Percentiles rank a stretch among this genome's conserved stretches.
Conservation (phyloP, 2,888 invertebrate genomes). For the Mimachlamys varia region DNA sequence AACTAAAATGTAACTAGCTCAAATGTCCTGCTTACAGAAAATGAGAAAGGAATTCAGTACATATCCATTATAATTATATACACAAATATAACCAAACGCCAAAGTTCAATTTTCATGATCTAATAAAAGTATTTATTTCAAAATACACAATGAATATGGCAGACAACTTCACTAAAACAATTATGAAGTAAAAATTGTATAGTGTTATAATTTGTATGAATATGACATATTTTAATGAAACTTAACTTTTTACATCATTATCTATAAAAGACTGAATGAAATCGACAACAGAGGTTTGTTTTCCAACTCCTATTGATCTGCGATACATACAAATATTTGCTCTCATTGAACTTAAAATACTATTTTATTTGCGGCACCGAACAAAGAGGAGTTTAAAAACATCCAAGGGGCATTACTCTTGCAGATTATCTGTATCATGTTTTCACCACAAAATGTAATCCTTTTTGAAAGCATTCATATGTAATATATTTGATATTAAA, state of each 20-base stretch:
- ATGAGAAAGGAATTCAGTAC: no score
- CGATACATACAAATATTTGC: not conserved
- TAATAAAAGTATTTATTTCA: conserved; percentile 31
- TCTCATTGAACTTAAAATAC: no score
- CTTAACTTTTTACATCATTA: not conserved
- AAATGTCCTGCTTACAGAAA: no score
- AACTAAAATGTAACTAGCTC: no score
- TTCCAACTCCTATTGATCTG: not conserved
- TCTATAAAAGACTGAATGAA: not conserved
- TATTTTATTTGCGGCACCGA: no score
- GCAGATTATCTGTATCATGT: no score
- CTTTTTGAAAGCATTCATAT: no score
- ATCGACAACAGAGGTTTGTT: not conserved
- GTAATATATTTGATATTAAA: no score
- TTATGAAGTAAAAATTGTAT: not conserved
- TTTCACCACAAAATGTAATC: no score
- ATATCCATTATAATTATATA: no score
- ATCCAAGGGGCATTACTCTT: no score
- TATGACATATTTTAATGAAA: not conserved
- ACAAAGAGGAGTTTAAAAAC: no score
- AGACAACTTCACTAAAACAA: conserved; percentile 12
- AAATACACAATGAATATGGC: conserved; percentile 21
- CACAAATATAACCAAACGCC: not conserved
- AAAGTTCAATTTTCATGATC: not conserved
- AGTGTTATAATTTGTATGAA: not conserved